phyloP scores from a whole-genome alignment of 2,888 invertebrate genomes.

The Apamea sordens region DNA sequence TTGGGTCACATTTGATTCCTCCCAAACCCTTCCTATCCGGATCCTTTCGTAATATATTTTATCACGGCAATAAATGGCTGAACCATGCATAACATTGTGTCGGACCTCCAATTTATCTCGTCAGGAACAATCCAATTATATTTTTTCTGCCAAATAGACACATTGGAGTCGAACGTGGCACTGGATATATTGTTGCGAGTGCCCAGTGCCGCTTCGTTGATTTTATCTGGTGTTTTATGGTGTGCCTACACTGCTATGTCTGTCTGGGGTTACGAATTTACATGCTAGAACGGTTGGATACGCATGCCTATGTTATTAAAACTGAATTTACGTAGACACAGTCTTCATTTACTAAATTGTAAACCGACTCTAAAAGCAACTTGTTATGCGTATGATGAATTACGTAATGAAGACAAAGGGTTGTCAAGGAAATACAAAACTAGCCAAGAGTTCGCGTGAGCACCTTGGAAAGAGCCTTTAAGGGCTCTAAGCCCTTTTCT shows the following conservation, averaged over 20 bases:
- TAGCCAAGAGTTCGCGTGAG: slow-evolving; percentile 30
- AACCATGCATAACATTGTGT: slow-evolving; percentile 74
- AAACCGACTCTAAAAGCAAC: slow-evolving; percentile 9
- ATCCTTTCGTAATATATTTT: slow-evolving; percentile 69
- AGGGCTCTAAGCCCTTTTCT: slow-evolving; percentile 34
- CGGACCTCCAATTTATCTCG: slow-evolving; percentile 82
- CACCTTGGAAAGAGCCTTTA: slow-evolving; percentile 21
- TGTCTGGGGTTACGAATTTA: slow-evolving; percentile 50
- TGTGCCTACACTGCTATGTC: slow-evolving; percentile 55
- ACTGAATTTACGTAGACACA: slow-evolving; percentile 1
- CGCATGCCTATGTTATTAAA: slow-evolving; percentile 29
- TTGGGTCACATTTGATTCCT: slow-evolving; percentile 59
- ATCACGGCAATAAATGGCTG: slow-evolving; percentile 75
- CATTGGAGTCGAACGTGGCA: slow-evolving; percentile 71
- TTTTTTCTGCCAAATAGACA: slow-evolving; percentile 85
- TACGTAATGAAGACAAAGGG: slow-evolving; percentile 29
- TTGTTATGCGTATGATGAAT: background rate
- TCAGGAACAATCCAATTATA: slow-evolving; percentile 86
- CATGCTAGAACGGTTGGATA: slow-evolving; percentile 33
- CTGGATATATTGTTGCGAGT: slow-evolving; percentile 76
- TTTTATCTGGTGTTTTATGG: slow-evolving; percentile 69
- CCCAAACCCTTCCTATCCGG: slow-evolving; percentile 38
- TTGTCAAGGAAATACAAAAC: slow-evolving; percentile 31
- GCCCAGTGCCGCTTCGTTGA: slow-evolving; percentile 64
- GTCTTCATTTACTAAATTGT: slow-evolving; percentile 2